A percentile compares a stretch with the other conserved stretches of the same genome.
These are phyloP conservation scores for Tragulus kanchil DNA, from an alignment of 2,113 vertebrate species.

Conservation along the genomic window DNA sequence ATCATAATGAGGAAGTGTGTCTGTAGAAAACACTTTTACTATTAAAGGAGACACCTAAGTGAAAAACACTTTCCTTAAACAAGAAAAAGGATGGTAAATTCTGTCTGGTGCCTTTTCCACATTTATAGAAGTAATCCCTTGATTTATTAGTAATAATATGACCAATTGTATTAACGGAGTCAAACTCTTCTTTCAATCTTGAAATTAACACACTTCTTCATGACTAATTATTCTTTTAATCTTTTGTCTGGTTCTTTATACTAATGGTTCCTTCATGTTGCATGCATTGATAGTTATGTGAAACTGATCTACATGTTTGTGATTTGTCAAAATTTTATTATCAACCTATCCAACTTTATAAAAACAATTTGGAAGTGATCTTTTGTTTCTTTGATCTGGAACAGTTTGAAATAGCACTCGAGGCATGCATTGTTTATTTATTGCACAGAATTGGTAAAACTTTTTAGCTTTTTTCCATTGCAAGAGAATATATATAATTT, in stretches of 20 bases:
- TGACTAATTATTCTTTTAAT: slow-evolving; percentile 23
- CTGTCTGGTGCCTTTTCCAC: not conserved
- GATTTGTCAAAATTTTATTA: slow-evolving; percentile 39
- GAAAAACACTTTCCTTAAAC: not conserved
- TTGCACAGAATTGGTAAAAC: slow-evolving; percentile 11
- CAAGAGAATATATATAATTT: not conserved
- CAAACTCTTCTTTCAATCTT: slow-evolving; percentile 66
- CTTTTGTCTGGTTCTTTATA: not conserved
- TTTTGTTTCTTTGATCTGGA: not conserved
- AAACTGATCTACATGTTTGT: not conserved
- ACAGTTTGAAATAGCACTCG: not conserved
- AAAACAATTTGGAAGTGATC: slow-evolving; percentile 33
- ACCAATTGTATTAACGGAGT: not conserved
- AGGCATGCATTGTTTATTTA: slow-evolving; percentile 1
- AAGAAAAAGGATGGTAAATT: not conserved
- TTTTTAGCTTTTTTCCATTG: slow-evolving; percentile 43
- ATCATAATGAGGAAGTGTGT: not conserved
- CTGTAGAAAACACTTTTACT: not conserved
- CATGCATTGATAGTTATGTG: not conserved
- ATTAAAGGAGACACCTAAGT: too few species aligned
- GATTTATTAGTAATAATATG: slow-evolving; percentile 30
- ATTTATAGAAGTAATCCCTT: not conserved
- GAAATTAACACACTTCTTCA: not conserved
- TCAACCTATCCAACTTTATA: slow-evolving; percentile 22
- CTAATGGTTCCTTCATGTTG: not conserved